Conservation (phyloP, 2,113 vertebrate genomes). For the Salvator merianae region DNA sequence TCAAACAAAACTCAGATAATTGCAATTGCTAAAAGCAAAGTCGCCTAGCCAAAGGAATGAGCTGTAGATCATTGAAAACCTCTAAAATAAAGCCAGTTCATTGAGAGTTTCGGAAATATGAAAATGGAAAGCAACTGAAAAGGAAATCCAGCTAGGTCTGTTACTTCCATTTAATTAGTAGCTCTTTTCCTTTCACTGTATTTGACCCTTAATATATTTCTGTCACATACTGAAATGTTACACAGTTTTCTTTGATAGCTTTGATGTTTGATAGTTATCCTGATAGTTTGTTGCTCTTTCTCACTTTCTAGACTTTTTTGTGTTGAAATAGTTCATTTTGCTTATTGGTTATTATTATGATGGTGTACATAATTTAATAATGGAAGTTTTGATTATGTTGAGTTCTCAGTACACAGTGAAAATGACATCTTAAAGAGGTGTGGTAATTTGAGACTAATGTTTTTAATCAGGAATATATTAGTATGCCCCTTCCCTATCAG, state of each 20-base stretch:
- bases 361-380: background rate
- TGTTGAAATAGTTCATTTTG: background rate
- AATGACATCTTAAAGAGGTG: background rate
- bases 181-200: background rate
- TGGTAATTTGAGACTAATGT: background rate
- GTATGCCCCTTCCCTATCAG: no score
- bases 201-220: constrained; percentile 25
- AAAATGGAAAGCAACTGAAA: constrained; percentile 38
- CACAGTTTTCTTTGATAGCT: background rate
- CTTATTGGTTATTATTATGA: background rate
- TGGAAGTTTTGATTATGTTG: background rate
- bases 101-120: constrained; percentile 47
- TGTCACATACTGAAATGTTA: constrained; percentile 5
- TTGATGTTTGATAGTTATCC: constrained; percentile 11
- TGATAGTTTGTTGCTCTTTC: background rate
- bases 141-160: constrained; percentile 33
- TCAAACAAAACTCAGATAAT: constrained; percentile 66
- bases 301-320: background rate
- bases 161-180: background rate
- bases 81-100: constrained; percentile 55
- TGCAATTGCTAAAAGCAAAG: constrained; percentile 58
- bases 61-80: constrained; percentile 58
- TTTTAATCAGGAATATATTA: background rate
- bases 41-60: constrained; percentile 63
- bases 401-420: background rate